Percentiles rank a stretch among this genome's conserved stretches.
phyloP scores from a whole-genome alignment of 2,113 vertebrate species.

The Mohoua ochrocephala region DNA sequence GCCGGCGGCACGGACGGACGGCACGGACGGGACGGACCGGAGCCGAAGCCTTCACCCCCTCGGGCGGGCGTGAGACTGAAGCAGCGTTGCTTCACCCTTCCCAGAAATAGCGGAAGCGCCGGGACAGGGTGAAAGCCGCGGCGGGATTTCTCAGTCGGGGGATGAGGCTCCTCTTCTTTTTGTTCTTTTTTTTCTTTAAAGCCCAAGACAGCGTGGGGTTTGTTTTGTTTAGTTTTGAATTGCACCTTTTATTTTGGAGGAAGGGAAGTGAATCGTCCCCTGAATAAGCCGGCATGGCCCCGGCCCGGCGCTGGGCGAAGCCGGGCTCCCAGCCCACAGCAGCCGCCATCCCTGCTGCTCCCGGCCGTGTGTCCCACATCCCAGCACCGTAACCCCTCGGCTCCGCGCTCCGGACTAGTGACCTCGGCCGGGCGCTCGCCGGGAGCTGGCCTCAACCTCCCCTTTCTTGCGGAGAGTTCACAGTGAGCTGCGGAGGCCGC shows the following conservation, averaged over 20 bases:
- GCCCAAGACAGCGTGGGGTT: background rate
- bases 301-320: background rate
- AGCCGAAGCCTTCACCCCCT: background rate
- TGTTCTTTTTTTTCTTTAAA: background rate
- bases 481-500: rapidly evolving
- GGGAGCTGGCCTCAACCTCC: background rate
- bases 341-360: rapidly evolving
- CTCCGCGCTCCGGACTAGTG: rapidly evolving
- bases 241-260: background rate
- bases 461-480: rapidly evolving
- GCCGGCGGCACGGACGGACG: background rate
- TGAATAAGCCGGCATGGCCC: background rate
- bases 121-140: background rate
- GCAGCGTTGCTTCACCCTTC: background rate
- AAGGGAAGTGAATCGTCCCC: background rate
- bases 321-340: background rate
- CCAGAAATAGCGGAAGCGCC: conserved; percentile 51
- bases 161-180: background rate
- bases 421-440: background rate
- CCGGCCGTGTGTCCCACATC: rapidly evolving
- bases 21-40: background rate
- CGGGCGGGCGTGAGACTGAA: background rate
- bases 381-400: rapidly evolving
- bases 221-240: background rate
- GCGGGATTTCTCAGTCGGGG: background rate